Conservation (phyloP, 2,888 invertebrate species). For the Terebella lapidaria region DNA sequence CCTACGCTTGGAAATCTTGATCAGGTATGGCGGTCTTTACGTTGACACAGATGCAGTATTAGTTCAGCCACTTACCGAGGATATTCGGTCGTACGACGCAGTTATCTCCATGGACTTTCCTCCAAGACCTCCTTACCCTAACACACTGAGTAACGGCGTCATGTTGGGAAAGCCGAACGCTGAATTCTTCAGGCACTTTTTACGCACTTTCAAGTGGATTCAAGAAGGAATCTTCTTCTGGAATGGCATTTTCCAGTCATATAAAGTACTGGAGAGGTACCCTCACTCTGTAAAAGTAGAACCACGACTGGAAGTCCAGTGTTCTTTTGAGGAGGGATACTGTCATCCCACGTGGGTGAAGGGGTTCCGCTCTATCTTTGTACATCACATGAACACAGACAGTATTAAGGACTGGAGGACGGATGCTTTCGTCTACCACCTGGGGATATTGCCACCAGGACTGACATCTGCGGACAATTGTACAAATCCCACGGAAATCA, state of each 20-base stretch:
- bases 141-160: slow-evolving; percentile 26
- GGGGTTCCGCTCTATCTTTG: background rate
- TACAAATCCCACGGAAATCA: too few species aligned
- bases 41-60: slow-evolving; percentile 43
- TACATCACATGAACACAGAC: background rate
- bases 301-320: slow-evolving; percentile 29
- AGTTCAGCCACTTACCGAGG: slow-evolving; percentile 22
- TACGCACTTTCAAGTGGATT: slow-evolving; percentile 20
- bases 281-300: slow-evolving; percentile 35
- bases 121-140: slow-evolving; percentile 27
- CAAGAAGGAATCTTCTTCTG: slow-evolving; percentile 19
- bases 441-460: too few species aligned
- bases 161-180: slow-evolving; percentile 32
- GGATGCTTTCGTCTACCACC: slow-evolving; percentile 8
- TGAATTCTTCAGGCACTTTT: slow-evolving; percentile 15
- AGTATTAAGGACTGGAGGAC: background rate
- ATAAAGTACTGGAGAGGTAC: slow-evolving; percentile 31
- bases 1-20: slow-evolving; percentile 38
- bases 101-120: slow-evolving; percentile 38
- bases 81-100: slow-evolving; percentile 29
- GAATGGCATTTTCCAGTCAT: slow-evolving; percentile 23
- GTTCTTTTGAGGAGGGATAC: background rate
- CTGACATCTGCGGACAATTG: too few species aligned
- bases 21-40: slow-evolving; percentile 44
- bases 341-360: slow-evolving; percentile 7